Percentiles rank a stretch among this genome's conserved stretches.
Conservation (phyloP, 2,888 invertebrate genomes). For the Cataglyphis livida region DNA sequence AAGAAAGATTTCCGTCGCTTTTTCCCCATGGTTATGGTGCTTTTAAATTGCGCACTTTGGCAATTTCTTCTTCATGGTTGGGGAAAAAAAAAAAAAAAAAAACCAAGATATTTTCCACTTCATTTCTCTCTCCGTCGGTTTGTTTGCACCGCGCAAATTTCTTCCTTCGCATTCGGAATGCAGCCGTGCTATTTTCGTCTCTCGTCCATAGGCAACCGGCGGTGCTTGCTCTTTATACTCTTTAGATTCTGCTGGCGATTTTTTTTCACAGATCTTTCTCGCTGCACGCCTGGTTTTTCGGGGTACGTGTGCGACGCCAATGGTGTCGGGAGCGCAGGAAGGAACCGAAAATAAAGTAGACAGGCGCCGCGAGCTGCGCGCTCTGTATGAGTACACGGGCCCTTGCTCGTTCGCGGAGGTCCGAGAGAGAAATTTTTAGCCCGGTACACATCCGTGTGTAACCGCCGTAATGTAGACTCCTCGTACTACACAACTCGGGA, state of each 20-base stretch:
- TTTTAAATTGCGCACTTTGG: not conserved
- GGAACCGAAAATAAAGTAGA: conserved; percentile 82
- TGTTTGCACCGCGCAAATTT: conserved; percentile 3
- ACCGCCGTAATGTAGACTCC: conserved; percentile 49
- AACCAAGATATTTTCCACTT: not conserved
- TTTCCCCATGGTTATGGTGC: not conserved
- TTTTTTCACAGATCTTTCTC: conserved; percentile 64
- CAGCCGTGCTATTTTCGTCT: conserved; percentile 27
- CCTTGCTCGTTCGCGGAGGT: conserved; percentile 57
- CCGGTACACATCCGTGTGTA: conserved; percentile 56
- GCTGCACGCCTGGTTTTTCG: conserved; percentile 66
- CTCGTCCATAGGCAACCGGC: conserved; percentile 19
- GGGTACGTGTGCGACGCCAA: conserved; percentile 70
- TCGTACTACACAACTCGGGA: conserved; percentile 30
- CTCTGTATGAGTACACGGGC: conserved; percentile 72
- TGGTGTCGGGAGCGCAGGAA: conserved; percentile 75
- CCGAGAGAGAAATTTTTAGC: conserved; percentile 73
- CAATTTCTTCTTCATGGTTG: not conserved
- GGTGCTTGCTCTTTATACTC: not conserved
- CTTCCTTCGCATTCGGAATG: conserved; percentile 18
- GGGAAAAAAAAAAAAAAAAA: not conserved
- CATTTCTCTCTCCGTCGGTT: not conserved
- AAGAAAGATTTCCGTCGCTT: not conserved
- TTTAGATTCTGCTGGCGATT: conserved; percentile 37
- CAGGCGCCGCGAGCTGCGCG: conserved; percentile 70